These are phyloP conservation scores for Amphiura filiformis DNA, from an alignment of 35 echinoderm and acorn worm genomes.

Conservation along the genomic window DNA sequence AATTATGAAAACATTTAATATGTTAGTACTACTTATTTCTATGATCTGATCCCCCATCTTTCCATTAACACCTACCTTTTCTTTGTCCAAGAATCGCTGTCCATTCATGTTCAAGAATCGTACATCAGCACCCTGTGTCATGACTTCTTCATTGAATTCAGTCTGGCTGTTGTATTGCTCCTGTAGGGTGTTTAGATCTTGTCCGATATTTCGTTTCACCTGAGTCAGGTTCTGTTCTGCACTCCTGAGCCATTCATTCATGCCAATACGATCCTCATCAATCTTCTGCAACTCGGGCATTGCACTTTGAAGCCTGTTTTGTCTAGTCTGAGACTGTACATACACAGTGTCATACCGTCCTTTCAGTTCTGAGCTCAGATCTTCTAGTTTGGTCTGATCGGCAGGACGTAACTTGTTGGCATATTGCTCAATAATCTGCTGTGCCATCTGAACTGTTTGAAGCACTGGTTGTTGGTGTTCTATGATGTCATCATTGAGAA, in stretches of 20 bases:
- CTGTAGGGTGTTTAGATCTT: conserved; percentile 67
- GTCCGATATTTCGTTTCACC: conserved; percentile 51
- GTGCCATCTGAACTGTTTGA: conserved; percentile 59
- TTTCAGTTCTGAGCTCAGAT: conserved; percentile 73
- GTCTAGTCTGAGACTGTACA: conserved; percentile 83
- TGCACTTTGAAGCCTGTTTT: conserved; percentile 67
- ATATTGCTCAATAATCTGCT: conserved; percentile 69
- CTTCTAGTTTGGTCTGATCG: conserved; percentile 57
- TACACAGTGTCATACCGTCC: conserved; percentile 75
- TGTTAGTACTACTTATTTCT: too few relatives aligned
- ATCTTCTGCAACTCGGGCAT: conserved; percentile 72
- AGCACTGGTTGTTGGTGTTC: conserved; percentile 82
- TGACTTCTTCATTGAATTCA: conserved; percentile 75
- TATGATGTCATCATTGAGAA: conserved; percentile 63
- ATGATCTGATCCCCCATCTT: too few relatives aligned
- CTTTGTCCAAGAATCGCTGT: conserved; percentile 68
- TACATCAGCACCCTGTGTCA: conserved; percentile 73
- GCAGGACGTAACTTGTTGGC: conserved; percentile 45
- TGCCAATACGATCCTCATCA: conserved; percentile 30
- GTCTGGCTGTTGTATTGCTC: conserved; percentile 58
- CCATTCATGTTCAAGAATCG: conserved; percentile 93
- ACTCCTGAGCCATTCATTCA: conserved; percentile 57
- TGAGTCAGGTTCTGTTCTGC: conserved; percentile 40
- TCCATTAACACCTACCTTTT: conserved; percentile 61
- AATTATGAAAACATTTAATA: too few relatives aligned